Conservation (phyloP, 2,797 vertebrate genomes). For the Chelmon rostratus region DNA sequence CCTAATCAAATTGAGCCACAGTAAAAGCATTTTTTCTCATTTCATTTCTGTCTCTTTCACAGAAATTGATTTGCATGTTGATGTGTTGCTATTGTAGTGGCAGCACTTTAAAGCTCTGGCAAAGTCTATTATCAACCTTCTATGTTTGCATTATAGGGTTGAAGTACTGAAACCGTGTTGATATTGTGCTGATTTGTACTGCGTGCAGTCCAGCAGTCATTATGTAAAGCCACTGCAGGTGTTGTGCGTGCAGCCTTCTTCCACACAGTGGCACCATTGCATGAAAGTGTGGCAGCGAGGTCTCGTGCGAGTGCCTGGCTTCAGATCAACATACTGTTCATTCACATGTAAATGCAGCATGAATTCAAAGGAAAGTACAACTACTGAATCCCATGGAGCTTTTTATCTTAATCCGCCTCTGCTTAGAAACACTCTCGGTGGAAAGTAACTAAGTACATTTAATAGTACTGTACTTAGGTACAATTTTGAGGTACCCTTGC, state of each 20-base stretch:
- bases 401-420: neutral
- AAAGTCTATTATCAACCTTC: neutral
- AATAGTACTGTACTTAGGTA: neutral
- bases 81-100: neutral
- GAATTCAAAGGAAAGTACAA: neutral
- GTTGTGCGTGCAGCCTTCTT: conserved; percentile 47
- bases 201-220: neutral
- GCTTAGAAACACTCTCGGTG: neutral
- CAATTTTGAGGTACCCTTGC: neutral
- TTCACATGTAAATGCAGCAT: neutral
- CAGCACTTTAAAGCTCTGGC: neutral
- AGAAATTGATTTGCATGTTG: neutral
- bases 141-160: neutral
- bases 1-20: neutral
- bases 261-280: conserved; percentile 78
- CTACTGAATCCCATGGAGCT: neutral
- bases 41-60: neutral
- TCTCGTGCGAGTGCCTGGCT: no score
- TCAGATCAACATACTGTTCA: neutral
- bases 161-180: neutral
- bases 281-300: conserved; percentile 10
- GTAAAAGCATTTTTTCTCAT: neutral
- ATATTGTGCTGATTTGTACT: neutral
- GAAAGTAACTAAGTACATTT: neutral
- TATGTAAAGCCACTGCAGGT: neutral